A percentile compares a stretch with the other conserved stretches of the same genome.
Evolutionary conservation across 2,797 vertebrate species (phyloP).

Genomic region (Naso thynnoides): DNA sequence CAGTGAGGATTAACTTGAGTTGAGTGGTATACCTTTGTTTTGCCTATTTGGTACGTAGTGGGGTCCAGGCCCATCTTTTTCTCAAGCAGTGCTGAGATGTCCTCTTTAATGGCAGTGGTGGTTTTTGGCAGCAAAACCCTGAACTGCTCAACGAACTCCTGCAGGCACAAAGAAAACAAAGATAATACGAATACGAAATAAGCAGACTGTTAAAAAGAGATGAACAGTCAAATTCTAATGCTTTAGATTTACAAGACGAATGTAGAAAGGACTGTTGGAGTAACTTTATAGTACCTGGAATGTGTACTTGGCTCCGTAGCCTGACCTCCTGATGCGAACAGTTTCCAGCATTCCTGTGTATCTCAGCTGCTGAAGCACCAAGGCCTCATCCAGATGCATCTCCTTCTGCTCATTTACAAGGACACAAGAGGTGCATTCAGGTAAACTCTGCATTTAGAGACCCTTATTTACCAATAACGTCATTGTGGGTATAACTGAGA

Average conservation of each 20-base stretch:
- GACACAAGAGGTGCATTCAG: slow-evolving; percentile 19
- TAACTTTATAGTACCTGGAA: slow-evolving; percentile 90
- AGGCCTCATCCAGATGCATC: slow-evolving; percentile 92
- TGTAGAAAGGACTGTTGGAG: background rate
- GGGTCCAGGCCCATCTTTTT: slow-evolving; percentile 89
- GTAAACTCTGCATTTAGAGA: background rate
- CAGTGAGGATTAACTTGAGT: background rate
- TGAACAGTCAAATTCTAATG: background rate
- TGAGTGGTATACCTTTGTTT: slow-evolving; percentile 90
- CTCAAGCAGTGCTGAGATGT: slow-evolving; percentile 87
- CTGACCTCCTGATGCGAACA: slow-evolving; percentile 95
- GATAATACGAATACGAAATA: background rate
- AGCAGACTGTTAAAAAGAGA: background rate
- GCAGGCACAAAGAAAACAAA: slow-evolving; percentile 6
- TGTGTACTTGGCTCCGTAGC: slow-evolving; percentile 97
- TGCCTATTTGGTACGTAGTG: slow-evolving; percentile 95
- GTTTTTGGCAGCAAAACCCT: slow-evolving; percentile 93
- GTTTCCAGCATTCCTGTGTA: slow-evolving; percentile 99
- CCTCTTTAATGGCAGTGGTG: slow-evolving; percentile 84
- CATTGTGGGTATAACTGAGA: background rate
- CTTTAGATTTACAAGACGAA: background rate
- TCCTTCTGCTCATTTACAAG: slow-evolving; percentile 87
- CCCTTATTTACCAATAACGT: background rate
- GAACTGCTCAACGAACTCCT: slow-evolving; percentile 97
- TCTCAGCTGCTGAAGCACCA: slow-evolving; percentile 95